These are phyloP conservation scores for Galaxias olidus DNA, from an alignment of 2,797 vertebrate species.

Conservation along the genomic window DNA sequence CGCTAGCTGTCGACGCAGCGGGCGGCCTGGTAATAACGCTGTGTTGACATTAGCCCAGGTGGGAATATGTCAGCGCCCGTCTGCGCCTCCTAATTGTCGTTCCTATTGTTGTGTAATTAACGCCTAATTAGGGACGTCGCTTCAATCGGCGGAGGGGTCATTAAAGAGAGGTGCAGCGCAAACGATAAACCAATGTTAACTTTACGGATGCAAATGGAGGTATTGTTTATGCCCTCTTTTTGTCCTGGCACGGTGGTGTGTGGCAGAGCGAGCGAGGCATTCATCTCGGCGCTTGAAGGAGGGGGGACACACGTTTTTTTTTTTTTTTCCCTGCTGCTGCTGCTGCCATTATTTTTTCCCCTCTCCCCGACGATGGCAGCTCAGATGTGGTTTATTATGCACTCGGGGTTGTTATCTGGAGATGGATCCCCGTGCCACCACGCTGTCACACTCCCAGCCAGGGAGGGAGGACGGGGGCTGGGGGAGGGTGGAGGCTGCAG, in stretches of 20 bases:
- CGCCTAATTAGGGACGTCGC: slow-evolving; percentile 65
- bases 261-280: slow-evolving; percentile 26
- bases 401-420: slow-evolving; percentile 56
- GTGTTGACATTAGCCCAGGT: slow-evolving; percentile 74
- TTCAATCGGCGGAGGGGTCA: slow-evolving; percentile 53
- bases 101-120: slow-evolving; percentile 73
- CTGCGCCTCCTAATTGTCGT: slow-evolving; percentile 56
- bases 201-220: slow-evolving; percentile 54
- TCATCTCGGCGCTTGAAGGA: slow-evolving; percentile 38
- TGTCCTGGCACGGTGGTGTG: slow-evolving; percentile 46
- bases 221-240: slow-evolving; percentile 42
- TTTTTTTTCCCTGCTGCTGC: slow-evolving; percentile 10
- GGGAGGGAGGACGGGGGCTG: slow-evolving; percentile 12
- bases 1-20: slow-evolving; percentile 65
- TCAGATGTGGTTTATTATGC: slow-evolving; percentile 43
- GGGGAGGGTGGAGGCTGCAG: slow-evolving; percentile 2
- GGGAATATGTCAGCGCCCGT: slow-evolving; percentile 67
- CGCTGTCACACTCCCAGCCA: slow-evolving; percentile 50
- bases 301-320: slow-evolving; percentile 18
- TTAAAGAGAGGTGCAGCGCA: slow-evolving; percentile 42
- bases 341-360: slow-evolving; percentile 38
- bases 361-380: slow-evolving; percentile 25
- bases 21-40: slow-evolving; percentile 61
- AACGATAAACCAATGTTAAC: slow-evolving; percentile 63
- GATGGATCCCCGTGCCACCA: slow-evolving; percentile 52